Conservation (phyloP, 2,888 invertebrate genomes). For the Ochropacha duplaris region DNA sequence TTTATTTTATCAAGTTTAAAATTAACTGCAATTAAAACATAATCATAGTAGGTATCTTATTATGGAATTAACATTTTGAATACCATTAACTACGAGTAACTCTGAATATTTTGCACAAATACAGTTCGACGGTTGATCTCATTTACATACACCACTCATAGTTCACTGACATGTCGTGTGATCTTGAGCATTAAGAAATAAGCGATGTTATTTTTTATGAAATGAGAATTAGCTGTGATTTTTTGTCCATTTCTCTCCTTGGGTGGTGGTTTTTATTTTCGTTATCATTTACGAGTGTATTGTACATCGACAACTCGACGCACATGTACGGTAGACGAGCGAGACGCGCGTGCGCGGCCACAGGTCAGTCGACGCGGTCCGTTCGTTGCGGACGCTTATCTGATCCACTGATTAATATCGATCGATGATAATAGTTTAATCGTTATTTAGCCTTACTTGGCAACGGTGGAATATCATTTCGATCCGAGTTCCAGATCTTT, state of each 20-base stretch:
- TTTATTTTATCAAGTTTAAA: no score
- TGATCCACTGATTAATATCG: constrained; percentile 35
- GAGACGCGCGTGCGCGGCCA: constrained; percentile 59
- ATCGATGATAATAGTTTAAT: constrained; percentile 10
- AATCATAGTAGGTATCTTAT: no score
- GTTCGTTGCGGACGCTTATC: constrained; percentile 66
- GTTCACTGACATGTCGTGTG: constrained; percentile 30
- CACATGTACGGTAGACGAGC: constrained; percentile 44
- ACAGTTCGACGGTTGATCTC: constrained; percentile 17
- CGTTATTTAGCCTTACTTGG: neutral
- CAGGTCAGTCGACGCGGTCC: constrained; percentile 64
- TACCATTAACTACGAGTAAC: neutral
- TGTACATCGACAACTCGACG: constrained; percentile 52
- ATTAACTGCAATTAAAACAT: no score
- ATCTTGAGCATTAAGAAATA: constrained; percentile 30
- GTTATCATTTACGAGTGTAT: constrained; percentile 70
- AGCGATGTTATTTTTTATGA: constrained; percentile 20
- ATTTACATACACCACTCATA: constrained; percentile 12
- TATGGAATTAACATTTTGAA: neutral
- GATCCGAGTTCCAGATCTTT: neutral
- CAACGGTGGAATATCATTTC: neutral
- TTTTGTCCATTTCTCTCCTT: constrained; percentile 57
- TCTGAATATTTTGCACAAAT: neutral
- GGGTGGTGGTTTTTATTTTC: constrained; percentile 73
- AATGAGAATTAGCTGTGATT: constrained; percentile 26